These are phyloP conservation scores for Solea senegalensis DNA, from an alignment of 2,113 vertebrate species.

Conservation along the genomic window DNA sequence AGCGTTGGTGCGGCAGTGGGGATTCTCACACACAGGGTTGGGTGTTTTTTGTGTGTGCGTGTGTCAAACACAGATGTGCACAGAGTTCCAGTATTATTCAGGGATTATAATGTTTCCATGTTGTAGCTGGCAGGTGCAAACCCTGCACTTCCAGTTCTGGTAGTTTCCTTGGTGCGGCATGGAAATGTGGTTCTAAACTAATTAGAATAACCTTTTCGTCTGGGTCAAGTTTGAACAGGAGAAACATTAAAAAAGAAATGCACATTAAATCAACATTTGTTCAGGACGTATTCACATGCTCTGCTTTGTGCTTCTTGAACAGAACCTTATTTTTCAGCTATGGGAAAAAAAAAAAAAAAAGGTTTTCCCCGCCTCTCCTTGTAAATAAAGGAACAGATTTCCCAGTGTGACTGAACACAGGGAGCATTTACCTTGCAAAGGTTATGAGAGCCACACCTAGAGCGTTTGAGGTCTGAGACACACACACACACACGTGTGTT, in stretches of 20 bases:
- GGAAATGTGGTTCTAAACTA: neutral
- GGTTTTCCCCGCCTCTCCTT: neutral
- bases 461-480: constrained; percentile 11
- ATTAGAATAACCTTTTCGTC: neutral
- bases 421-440: constrained; percentile 64
- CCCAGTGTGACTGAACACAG: constrained; percentile 25
- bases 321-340: neutral
- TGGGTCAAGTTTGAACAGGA: neutral
- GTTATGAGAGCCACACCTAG: constrained; percentile 60
- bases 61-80: constrained; percentile 3
- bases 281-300: neutral
- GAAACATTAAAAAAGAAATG: neutral
- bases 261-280: neutral
- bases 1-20: constrained; percentile 33
- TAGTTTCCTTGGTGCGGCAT: neutral
- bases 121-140: neutral
- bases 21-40: constrained; percentile 1
- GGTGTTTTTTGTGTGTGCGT: neutral
- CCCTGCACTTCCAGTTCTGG: constrained; percentile 29
- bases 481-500: neutral
- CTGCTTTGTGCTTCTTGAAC: neutral
- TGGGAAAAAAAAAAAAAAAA: neutral
- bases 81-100: neutral
- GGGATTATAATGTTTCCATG: neutral
- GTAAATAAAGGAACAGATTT: neutral